Conservation (phyloP, 2,888 invertebrate species). For the Odontocolon sp. region DNA sequence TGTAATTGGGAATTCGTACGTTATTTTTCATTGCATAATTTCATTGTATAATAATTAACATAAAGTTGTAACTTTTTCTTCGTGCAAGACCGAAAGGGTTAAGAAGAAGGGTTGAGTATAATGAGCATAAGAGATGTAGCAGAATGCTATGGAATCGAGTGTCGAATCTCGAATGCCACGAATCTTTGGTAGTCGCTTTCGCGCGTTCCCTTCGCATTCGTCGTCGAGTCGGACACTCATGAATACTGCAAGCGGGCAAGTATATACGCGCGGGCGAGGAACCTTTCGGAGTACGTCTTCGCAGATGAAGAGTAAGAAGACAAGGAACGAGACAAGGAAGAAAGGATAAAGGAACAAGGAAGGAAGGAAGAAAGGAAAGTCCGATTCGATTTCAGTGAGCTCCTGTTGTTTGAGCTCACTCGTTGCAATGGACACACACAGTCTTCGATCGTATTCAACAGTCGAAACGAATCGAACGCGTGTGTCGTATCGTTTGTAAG, state of each 20-base stretch:
- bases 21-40: no score
- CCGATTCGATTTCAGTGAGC: constrained; percentile 27
- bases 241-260: constrained; percentile 72
- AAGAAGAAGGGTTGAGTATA: no score
- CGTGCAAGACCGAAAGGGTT: no score
- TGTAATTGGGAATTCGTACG: no score
- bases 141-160: constrained; percentile 63
- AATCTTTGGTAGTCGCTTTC: constrained; percentile 68
- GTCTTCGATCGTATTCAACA: constrained; percentile 60
- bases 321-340: constrained; percentile 55
- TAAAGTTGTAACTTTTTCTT: no score
- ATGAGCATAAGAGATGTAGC: no score
- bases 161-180: constrained; percentile 68
- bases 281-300: constrained; percentile 62
- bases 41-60: no score
- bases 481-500: constrained; percentile 78
- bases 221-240: constrained; percentile 64
- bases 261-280: constrained; percentile 57
- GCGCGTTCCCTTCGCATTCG: constrained; percentile 62
- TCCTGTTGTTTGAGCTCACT: not conserved
- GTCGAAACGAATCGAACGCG: constrained; percentile 64
- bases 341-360: not conserved
- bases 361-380: not conserved
- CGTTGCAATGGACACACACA: not conserved
- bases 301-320: constrained; percentile 29